Evolutionary conservation across 2,888 invertebrate species (phyloP).

Genomic region (Dryomyza anilis): DNA sequence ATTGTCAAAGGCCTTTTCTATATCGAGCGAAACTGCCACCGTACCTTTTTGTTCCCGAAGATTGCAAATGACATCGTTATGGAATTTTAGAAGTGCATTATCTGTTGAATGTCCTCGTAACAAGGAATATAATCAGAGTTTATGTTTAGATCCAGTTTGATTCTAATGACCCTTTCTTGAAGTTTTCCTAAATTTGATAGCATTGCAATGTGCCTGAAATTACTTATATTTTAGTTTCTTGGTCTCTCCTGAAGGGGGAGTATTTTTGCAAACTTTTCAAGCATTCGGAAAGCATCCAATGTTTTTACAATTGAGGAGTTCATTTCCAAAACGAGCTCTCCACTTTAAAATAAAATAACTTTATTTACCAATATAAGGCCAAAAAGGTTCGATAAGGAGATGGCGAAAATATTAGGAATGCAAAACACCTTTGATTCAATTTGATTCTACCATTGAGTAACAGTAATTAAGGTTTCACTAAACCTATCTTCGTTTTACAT

Average conservation of each 20-base stretch:
- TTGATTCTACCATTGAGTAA: too few species aligned
- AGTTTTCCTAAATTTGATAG: slow-evolving; percentile 11
- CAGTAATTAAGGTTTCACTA: too few species aligned
- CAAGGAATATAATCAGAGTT: too few species aligned
- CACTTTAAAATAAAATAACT: too few species aligned
- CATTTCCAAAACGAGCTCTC: too few species aligned
- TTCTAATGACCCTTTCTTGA: slow-evolving; percentile 4
- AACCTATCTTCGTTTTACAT: too few species aligned
- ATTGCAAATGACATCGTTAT: slow-evolving; percentile 22
- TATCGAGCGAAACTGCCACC: slow-evolving; percentile 22
- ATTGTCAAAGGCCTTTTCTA: slow-evolving; percentile 26
- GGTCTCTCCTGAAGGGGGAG: background rate
- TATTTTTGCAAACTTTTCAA: slow-evolving; percentile 6
- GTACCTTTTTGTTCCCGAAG: slow-evolving; percentile 8
- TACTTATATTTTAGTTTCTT: background rate
- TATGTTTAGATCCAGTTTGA: too few species aligned
- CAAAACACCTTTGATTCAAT: too few species aligned
- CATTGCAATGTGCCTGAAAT: slow-evolving; percentile 6
- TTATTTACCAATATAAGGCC: too few species aligned
- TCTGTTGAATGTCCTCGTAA: slow-evolving; percentile 20
- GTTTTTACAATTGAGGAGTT: too few species aligned
- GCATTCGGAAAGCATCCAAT: slow-evolving; percentile 12
- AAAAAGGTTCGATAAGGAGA: too few species aligned
- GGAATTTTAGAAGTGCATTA: slow-evolving; percentile 28
- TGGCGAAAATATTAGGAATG: too few species aligned